Base-by-base conservation (phyloP, 2,888 invertebrate species). In the Tinea trinotella region DNA sequence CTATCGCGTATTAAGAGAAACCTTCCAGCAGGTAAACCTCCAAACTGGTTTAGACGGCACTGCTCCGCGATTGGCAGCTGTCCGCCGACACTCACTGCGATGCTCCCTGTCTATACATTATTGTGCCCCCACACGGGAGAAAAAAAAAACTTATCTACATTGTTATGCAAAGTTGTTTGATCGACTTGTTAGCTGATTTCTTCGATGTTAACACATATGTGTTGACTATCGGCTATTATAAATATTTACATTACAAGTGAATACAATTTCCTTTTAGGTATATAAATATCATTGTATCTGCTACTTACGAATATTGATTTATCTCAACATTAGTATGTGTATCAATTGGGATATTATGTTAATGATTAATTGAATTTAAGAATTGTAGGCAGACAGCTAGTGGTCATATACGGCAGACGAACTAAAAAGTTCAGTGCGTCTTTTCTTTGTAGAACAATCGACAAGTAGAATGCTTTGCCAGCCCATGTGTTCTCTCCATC, bases 21-120 rank as follows among this genome's bases (percentile, higher is more conserved):
- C n/a, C n/a, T n/a, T 48, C 24, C 50, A 50, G 50, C 50, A 50
- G 50, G 50, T 50, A 24, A 50, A 24, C 50, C 15, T 15, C 13
- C 12, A 50, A 50, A 50, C 50, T 24, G 50, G 50, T 50, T 50
- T 35, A 20, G 36, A 18, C 52, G 52, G 34, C 34, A 19, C 10
- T 36, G n/a, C 63, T 61, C 60, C 59, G 34, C 63, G 64, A 64
- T 64, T 65, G 69, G 65, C 75, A 77, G 71, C 66, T 68, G 68
- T 67, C 67, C 65, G 60, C 63, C 57, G 55, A 57, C 46, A 54
- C 57, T 17, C 13, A 7, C 40, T 13, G 12, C 40, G 40, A 40
- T 15, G 15, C 40, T 40, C 15, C 40, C 15, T 15, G 40, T 15
- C 40, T 15, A 12, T 40, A 15, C 15, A 40, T 40, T 15, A 40